A percentile compares a stretch with the other conserved stretches of the same genome.
These are phyloP conservation scores for Nezara viridula DNA, from an alignment of 2,888 invertebrate species.

Conservation along the genomic window DNA sequence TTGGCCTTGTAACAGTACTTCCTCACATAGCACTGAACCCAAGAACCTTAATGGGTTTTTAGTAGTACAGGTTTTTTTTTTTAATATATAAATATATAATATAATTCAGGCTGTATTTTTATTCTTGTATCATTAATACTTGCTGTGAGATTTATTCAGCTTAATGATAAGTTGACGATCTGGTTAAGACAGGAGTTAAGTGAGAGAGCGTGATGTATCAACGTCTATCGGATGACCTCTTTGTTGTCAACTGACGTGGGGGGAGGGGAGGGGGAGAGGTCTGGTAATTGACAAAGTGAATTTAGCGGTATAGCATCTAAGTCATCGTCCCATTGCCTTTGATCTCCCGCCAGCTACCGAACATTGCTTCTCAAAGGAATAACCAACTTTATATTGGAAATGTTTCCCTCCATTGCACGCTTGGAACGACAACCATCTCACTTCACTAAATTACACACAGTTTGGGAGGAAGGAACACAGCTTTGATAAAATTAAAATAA, in stretches of 20 bases:
- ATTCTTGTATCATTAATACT: too few relatives aligned
- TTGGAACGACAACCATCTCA: background rate
- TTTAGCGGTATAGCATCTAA: background rate
- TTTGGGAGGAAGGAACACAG: background rate
- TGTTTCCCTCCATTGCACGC: background rate
- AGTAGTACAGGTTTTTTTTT: too few relatives aligned
- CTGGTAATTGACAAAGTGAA: background rate
- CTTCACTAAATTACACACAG: background rate
- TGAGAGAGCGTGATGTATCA: background rate
- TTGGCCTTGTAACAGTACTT: too few relatives aligned
- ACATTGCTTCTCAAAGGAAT: background rate
- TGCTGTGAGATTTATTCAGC: too few relatives aligned
- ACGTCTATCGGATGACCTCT: background rate
- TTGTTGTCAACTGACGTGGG: background rate
- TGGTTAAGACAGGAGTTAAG: background rate
- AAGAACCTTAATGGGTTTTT: too few relatives aligned
- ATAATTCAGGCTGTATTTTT: too few relatives aligned
- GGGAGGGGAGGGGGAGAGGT: too few relatives aligned
- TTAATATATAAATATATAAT: too few relatives aligned
- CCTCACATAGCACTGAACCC: too few relatives aligned
- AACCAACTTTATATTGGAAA: conserved; percentile 31
- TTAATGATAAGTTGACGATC: background rate
- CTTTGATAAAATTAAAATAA: too few relatives aligned
- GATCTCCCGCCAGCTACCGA: background rate
- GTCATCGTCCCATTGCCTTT: background rate